Evolutionary conservation across 2,797 vertebrate genomes (phyloP).

Genomic region (Brachyalestes nurse): DNA sequence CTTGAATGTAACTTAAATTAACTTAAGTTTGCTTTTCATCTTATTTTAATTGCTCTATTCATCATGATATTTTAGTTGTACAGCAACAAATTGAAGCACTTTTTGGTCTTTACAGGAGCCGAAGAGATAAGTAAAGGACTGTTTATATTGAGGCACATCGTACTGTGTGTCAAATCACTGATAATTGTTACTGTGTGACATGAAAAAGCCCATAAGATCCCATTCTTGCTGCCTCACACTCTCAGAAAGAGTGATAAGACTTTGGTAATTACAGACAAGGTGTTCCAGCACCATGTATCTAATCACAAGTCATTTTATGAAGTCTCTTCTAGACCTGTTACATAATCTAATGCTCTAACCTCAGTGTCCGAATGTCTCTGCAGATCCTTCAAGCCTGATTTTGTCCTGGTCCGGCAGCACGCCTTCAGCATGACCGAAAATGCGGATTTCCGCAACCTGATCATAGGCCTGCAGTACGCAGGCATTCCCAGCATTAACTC

Average conservation of each 20-base stretch:
- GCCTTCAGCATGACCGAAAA: constrained; percentile 97
- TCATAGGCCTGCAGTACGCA: constrained; percentile 95
- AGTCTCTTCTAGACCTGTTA: neutral
- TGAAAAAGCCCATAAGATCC: neutral
- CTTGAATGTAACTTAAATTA: too few species aligned
- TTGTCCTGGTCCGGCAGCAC: constrained; percentile 94
- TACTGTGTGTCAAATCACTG: too few species aligned
- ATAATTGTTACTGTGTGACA: neutral
- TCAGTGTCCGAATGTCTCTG: constrained; percentile 29
- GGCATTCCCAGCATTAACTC: constrained; percentile 92
- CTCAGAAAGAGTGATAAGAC: neutral
- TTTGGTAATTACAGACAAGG: neutral
- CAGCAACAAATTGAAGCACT: too few species aligned
- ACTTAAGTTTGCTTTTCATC: too few species aligned
- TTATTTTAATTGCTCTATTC: too few species aligned
- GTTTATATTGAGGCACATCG: too few species aligned
- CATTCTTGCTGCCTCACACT: neutral
- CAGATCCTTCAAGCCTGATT: constrained; percentile 96
- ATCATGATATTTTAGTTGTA: too few species aligned
- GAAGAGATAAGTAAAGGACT: too few species aligned
- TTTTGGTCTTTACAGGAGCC: too few species aligned
- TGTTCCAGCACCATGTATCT: neutral
- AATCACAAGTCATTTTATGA: constrained; percentile 2
- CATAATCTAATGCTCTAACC: neutral
- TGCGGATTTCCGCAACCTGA: constrained; percentile 93